Percentiles rank a stretch among this genome's conserved stretches.
Evolutionary conservation across 2,797 vertebrate species (phyloP).

Genomic region (Epinephelus coioides): DNA sequence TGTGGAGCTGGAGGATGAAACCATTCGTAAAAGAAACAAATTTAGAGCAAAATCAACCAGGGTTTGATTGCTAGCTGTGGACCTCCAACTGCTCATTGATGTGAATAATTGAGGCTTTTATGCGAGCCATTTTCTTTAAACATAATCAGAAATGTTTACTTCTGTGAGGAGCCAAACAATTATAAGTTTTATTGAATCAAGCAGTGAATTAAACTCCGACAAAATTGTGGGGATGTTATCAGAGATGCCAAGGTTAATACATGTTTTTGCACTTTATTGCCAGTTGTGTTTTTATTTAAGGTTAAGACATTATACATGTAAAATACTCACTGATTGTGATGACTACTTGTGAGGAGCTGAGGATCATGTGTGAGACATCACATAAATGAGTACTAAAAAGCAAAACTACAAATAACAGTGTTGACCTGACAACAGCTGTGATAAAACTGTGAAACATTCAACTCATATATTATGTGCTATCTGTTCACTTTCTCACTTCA

Average conservation of each 20-base stretch:
- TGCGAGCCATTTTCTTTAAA: slow-evolving; percentile 34
- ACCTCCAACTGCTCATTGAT: slow-evolving; percentile 52
- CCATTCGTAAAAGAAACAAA: slow-evolving; percentile 45
- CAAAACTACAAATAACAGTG: not conserved
- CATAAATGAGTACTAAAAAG: not conserved
- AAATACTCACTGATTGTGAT: not conserved
- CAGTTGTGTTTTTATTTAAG: not conserved
- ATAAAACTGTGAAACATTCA: not conserved
- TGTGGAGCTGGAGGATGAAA: slow-evolving; percentile 41
- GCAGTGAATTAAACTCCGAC: slow-evolving; percentile 25
- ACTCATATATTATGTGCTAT: not conserved
- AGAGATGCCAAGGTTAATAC: slow-evolving; percentile 4
- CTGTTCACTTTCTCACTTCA: not conserved
- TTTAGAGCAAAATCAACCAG: slow-evolving; percentile 50
- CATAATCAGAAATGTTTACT: slow-evolving; percentile 57
- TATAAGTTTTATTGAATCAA: slow-evolving; percentile 44
- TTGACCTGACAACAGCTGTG: not conserved
- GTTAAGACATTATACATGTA: not conserved
- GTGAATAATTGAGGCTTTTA: slow-evolving; percentile 62
- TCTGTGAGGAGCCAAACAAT: slow-evolving; percentile 47
- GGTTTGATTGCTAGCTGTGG: slow-evolving; percentile 52
- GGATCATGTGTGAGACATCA: not conserved
- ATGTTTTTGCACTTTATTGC: slow-evolving; percentile 16
- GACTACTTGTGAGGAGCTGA: not conserved
- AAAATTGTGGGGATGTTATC: not conserved